Evolutionary conservation across 2,888 invertebrate species (phyloP).

Genomic region (Hemicrepidius hirtus): DNA sequence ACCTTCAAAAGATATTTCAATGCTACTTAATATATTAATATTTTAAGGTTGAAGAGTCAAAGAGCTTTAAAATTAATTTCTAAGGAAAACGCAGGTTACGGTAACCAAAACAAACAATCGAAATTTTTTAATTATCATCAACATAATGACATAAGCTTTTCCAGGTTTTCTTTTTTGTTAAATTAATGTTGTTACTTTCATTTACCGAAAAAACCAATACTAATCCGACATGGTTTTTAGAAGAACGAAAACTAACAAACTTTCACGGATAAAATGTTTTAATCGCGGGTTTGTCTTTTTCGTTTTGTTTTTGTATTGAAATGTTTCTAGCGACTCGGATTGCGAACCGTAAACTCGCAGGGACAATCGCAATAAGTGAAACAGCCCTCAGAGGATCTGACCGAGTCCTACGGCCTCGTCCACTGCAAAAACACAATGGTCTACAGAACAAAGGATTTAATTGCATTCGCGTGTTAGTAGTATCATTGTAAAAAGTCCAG

Average conservation of each 20-base stretch:
- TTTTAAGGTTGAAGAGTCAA: neutral
- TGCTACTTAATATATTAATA: conserved; percentile 3
- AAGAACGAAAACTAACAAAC: conserved; percentile 18
- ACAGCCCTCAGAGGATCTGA: conserved; percentile 52
- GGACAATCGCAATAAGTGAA: conserved; percentile 54
- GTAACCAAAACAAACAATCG: no score
- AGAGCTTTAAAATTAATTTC: no score
- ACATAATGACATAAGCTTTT: no score
- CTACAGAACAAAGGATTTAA: conserved; percentile 55
- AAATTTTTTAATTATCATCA: no score
- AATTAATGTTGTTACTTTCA: neutral
- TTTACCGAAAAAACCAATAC: neutral
- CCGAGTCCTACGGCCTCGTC: conserved; percentile 44
- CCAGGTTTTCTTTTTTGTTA: no score
- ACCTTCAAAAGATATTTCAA: neutral
- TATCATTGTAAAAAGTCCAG: conserved; percentile 42
- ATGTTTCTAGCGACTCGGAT: conserved; percentile 38
- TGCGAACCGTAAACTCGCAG: conserved; percentile 49
- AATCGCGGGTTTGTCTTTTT: conserved; percentile 36
- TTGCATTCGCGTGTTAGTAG: conserved; percentile 53
- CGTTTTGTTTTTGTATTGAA: conserved; percentile 41
- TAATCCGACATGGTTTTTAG: neutral
- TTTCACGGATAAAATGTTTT: conserved; percentile 36
- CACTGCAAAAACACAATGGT: conserved; percentile 56
- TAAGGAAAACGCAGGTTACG: no score